Evolutionary conservation across 2,888 invertebrate species (phyloP), one percentile per base, ranked within the genome.

Genomic region (Autographa pulchrina): DNA sequence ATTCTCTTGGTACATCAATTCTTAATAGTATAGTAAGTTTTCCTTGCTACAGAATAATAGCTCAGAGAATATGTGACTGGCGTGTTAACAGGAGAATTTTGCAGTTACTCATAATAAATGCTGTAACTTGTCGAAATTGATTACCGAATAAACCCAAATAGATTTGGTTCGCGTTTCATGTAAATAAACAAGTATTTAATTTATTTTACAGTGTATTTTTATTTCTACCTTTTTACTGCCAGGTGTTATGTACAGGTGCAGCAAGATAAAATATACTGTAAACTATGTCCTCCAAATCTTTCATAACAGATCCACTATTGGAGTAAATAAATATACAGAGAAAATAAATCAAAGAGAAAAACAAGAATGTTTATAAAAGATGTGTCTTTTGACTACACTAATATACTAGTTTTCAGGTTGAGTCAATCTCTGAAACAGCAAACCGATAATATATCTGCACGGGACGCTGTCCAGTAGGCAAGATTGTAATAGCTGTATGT

Each of bases 181-280:
- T 96, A 96, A 96, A 96, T 96, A 96, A 96, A 96, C 90, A 91
- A 94, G 94, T 93, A 94, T 93, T 91, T 93, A 92, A 94, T 93
- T 93, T 92, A 94, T 90, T 89, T 89, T 86, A 85, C 62, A 76
- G 82, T 86, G 85, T 85, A 83, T 88, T 89, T 88, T 88, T 77
- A 83, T 87, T 84, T 20, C 1, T 13, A 25, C 54, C 54, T 48
- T n/a, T 6, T 1, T 48, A n/a, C n/a, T n/a, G 16, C n/a, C 6
- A 48, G n/a, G 7, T 8, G 8, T 38, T 38, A 25, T 3, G 25
- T 25, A 25, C 11, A 35, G 35, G 11, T 38, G 11, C 38, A 38
- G 38, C 11, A 38, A 38, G 11, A 11, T 38, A 11, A 1, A 9
- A 2, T 38, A 38, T 38, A 9, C 8, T 38, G 11, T 11, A 1